A percentile compares a stretch with the other conserved stretches of the same genome.
These are phyloP conservation scores for Elysia crispata DNA, from an alignment of 2,888 invertebrate species.

Conservation along the genomic window DNA sequence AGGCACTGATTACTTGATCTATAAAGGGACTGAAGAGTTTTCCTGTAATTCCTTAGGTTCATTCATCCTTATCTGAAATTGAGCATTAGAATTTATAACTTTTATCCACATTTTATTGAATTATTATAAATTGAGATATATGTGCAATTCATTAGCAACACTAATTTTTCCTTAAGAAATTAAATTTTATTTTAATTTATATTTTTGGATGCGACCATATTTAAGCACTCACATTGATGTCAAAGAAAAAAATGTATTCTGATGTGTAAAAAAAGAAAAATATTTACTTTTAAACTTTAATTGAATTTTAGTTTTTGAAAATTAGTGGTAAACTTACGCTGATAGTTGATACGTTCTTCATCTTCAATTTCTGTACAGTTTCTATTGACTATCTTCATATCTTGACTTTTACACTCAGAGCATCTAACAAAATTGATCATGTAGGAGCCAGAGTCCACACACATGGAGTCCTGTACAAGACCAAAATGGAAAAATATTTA, in stretches of 20 bases:
- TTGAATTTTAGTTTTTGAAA: neutral
- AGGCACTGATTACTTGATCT: too few species aligned
- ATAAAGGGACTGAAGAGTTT: too few species aligned
- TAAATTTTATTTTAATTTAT: too few species aligned
- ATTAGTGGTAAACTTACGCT: conserved; percentile 61
- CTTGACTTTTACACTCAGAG: conserved; percentile 62
- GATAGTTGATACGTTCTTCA: conserved; percentile 66
- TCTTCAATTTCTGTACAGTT: conserved; percentile 59
- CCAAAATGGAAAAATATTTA: neutral
- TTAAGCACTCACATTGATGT: neutral
- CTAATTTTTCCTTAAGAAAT: too few species aligned
- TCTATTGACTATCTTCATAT: conserved; percentile 59
- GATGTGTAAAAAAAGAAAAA: neutral
- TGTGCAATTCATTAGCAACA: too few species aligned
- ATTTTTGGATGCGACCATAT: too few species aligned
- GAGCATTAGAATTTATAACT: too few species aligned
- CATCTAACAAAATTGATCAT: conserved; percentile 69
- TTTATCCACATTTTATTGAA: too few species aligned
- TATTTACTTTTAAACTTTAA: neutral
- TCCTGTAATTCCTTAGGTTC: too few species aligned
- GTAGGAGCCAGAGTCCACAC: conserved; percentile 72
- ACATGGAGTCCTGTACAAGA: conserved; percentile 65
- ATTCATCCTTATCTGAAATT: too few species aligned
- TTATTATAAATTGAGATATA: too few species aligned
- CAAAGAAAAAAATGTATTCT: too few species aligned